Evolutionary conservation across 2,888 invertebrate species (phyloP).

Genomic region (Pomacea canaliculata): DNA sequence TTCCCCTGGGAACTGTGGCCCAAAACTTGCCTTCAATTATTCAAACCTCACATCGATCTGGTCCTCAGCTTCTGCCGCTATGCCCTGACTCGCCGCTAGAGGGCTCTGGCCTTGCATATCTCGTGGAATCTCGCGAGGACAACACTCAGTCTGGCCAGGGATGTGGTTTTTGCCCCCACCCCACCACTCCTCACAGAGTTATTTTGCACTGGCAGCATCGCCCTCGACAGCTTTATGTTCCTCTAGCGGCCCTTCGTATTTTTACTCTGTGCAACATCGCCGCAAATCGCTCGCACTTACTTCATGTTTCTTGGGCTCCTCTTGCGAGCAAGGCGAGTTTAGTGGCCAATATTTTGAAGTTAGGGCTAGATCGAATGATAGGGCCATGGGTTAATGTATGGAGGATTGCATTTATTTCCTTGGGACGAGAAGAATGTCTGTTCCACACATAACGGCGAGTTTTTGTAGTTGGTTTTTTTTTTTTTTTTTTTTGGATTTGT

Average conservation of each 20-base stretch:
- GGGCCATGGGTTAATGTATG: not conserved
- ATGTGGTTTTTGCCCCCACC: not conserved
- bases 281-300: not conserved
- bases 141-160: not conserved
- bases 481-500: no score
- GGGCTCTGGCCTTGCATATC: constrained; percentile 6
- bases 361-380: not conserved
- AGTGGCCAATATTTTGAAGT: constrained; percentile 1
- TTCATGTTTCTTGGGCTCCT: not conserved
- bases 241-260: not conserved
- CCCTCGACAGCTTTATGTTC: not conserved
- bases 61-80: not conserved
- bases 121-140: constrained; percentile 1
- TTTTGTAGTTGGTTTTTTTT: no score
- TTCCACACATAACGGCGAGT: no score
- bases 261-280: not conserved
- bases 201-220: not conserved
- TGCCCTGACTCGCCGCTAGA: not conserved
- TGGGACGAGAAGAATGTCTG: no score
- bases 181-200: not conserved
- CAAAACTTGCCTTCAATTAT: constrained; percentile 7
- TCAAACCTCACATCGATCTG: constrained; percentile 2
- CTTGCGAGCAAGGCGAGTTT: not conserved
- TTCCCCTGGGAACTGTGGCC: not conserved
- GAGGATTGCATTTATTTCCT: no score